Conservation (phyloP, 2,797 vertebrate species). For the Cheirogaleus major region DNA sequence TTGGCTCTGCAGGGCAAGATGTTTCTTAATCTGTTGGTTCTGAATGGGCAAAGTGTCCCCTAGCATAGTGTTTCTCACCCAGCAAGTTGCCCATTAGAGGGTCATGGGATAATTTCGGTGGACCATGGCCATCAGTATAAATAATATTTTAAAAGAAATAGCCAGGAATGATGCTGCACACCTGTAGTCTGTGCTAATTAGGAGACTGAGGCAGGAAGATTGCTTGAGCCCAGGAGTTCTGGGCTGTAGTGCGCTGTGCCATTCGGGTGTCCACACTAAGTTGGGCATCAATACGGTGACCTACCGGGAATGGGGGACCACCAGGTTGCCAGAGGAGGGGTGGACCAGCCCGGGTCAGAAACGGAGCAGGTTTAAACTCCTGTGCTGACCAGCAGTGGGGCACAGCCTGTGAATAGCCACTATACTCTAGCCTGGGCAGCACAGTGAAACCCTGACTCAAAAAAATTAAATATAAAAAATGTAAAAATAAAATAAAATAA, state of each 20-base stretch:
- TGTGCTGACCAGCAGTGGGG: background rate
- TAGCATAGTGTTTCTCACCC: background rate
- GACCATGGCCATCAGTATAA: background rate
- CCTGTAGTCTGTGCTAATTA: background rate
- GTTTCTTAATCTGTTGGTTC: background rate
- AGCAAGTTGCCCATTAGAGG: background rate
- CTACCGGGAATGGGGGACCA: background rate
- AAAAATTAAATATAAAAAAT: background rate
- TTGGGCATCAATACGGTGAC: background rate
- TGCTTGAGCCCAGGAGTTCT: background rate
- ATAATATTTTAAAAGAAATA: background rate
- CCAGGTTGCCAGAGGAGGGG: background rate
- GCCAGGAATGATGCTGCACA: too few relatives aligned
- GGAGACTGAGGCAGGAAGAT: background rate
- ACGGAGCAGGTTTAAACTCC: background rate
- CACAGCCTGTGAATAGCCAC: background rate
- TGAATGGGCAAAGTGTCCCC: background rate
- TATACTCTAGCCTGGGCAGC: background rate
- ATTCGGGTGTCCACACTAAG: background rate
- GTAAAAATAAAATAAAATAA: background rate
- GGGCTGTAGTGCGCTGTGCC: fast-evolving
- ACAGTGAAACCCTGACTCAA: background rate
- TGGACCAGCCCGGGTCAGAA: background rate
- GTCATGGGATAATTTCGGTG: background rate
- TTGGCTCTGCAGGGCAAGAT: background rate